phyloP scores from a whole-genome alignment of 2,797 vertebrate genomes.

The Sibirionetta formosa region DNA sequence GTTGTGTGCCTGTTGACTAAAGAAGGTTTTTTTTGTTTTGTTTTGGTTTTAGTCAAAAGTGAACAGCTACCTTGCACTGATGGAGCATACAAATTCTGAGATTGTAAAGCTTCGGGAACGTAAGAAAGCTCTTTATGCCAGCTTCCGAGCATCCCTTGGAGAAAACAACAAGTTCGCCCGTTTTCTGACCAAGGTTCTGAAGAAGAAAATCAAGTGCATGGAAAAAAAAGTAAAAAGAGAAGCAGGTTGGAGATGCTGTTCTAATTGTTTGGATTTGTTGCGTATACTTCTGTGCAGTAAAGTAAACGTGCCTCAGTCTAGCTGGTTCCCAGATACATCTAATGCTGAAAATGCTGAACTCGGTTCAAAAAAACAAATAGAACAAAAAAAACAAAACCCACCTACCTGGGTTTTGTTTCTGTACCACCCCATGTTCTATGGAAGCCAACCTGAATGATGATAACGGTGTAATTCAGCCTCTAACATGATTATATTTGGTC shows the following conservation, averaged over 20 bases:
- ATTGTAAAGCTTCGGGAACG: constrained; percentile 87
- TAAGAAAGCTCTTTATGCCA: constrained; percentile 81
- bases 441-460: not conserved
- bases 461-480: not conserved
- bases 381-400: not conserved
- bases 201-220: constrained; percentile 86
- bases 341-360: not conserved
- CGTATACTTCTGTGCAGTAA: not conserved
- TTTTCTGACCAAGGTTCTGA: constrained; percentile 90
- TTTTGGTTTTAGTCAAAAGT: constrained; percentile 67
- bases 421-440: not conserved
- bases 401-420: not conserved
- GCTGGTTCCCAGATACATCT: not conserved
- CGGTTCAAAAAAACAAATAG: not conserved
- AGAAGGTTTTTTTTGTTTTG: not conserved
- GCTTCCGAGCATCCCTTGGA: constrained; percentile 87
- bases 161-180: constrained; percentile 89
- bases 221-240: constrained; percentile 80
- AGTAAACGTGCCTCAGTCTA: not conserved
- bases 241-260: constrained; percentile 69
- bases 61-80: constrained; percentile 82
- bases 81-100: constrained; percentile 86
- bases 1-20: not conserved
- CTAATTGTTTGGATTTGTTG: not conserved
- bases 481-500: not conserved